Evolutionary conservation across 2,888 invertebrate species (phyloP).

Genomic region (Dioctria rufipes): DNA sequence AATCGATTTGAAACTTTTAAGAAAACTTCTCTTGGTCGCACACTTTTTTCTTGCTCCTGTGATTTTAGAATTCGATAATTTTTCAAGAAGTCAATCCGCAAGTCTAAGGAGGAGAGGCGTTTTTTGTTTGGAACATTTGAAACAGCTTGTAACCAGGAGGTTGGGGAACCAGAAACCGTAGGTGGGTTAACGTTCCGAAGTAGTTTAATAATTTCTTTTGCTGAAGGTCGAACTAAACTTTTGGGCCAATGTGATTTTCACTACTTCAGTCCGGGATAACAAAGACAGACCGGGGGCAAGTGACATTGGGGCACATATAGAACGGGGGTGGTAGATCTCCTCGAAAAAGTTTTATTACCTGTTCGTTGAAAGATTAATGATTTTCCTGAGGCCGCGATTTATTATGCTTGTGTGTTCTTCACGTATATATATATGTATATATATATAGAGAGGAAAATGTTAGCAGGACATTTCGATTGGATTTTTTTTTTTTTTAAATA

Average conservation of each 20-base stretch:
- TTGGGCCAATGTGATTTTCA: constrained; percentile 26
- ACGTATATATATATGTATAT: too few relatives aligned
- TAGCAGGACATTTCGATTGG: too few relatives aligned
- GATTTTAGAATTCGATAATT: constrained; percentile 41
- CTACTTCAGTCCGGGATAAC: constrained; percentile 22
- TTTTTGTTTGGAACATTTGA: neutral
- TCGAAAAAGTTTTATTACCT: constrained; percentile 42
- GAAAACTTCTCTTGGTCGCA: constrained; percentile 18
- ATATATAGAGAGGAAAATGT: too few relatives aligned
- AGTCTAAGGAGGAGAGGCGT: neutral
- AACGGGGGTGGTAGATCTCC: neutral
- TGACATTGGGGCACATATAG: constrained; percentile 20
- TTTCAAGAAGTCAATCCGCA: constrained; percentile 5
- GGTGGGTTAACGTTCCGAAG: neutral
- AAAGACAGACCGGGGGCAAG: constrained; percentile 3
- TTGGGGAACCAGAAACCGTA: neutral
- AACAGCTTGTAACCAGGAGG: neutral
- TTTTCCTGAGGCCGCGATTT: constrained; percentile 35
- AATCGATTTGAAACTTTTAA: constrained; percentile 41
- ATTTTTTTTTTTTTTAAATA: too few relatives aligned
- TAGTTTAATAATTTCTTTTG: constrained; percentile 44
- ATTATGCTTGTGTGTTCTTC: constrained; percentile 26
- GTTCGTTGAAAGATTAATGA: constrained; percentile 46
- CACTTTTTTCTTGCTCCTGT: constrained; percentile 13
- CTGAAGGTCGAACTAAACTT: constrained; percentile 26